Percentiles rank a stretch among this genome's conserved stretches.
Evolutionary conservation across 1,140 invertebrate genomes (phyloP).

Genomic region (Drosophila auraria): DNA sequence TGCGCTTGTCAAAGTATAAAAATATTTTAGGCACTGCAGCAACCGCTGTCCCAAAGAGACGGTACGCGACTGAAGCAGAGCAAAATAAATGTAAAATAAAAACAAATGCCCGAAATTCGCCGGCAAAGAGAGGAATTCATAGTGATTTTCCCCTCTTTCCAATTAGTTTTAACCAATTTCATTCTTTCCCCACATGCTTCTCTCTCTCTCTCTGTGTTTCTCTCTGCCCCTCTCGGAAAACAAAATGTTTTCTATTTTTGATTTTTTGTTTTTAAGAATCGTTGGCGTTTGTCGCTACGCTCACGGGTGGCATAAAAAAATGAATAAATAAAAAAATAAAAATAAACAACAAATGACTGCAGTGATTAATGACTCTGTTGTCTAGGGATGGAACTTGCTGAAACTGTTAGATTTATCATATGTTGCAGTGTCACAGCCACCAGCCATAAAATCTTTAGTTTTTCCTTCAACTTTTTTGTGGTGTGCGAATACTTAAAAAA

Average conservation of each 20-base stretch:
- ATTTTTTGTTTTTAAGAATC: constrained; percentile 32
- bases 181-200: constrained; percentile 12
- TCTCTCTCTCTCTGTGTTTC: constrained; percentile 18
- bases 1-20: constrained; percentile 6
- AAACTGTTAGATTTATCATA: constrained; percentile 33
- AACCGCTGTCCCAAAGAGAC: constrained; percentile 39
- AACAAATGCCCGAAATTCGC: constrained; percentile 14
- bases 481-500: not conserved
- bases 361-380: constrained; percentile 65
- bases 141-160: constrained; percentile 26
- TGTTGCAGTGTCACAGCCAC: constrained; percentile 1
- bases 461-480: not conserved
- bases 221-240: constrained; percentile 10
- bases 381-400: constrained; percentile 43
- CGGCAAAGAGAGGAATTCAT: constrained; percentile 42
- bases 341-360: constrained; percentile 63
- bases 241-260: constrained; percentile 39
- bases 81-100: constrained; percentile 16
- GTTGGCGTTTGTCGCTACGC: constrained; percentile 59
- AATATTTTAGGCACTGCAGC: constrained; percentile 33
- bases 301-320: constrained; percentile 53
- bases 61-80: constrained; percentile 33
- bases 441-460: not conserved
- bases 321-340: constrained; percentile 59
- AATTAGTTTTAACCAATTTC: constrained; percentile 20